These are phyloP conservation scores for Himantopus leucocephalus DNA, from an alignment of 2,113 vertebrate genomes.

Conservation along the genomic window DNA sequence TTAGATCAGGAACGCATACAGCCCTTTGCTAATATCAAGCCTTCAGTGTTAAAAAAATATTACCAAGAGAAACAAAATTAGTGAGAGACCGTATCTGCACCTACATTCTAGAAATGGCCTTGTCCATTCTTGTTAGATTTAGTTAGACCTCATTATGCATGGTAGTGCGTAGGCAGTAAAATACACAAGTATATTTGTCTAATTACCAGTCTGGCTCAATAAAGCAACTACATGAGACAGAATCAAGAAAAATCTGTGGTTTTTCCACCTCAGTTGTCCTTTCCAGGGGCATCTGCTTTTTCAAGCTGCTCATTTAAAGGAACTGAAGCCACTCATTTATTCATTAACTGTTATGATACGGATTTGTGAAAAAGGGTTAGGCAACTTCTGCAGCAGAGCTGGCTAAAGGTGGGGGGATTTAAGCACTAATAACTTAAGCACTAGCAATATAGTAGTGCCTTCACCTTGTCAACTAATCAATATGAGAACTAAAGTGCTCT, in stretches of 20 bases:
- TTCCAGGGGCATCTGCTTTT: not conserved
- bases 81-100: not conserved
- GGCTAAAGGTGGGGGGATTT: not conserved
- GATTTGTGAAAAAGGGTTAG: not conserved
- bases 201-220: not conserved
- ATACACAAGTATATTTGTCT: not conserved
- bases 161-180: not conserved
- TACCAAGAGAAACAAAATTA: not conserved
- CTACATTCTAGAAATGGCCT: not conserved
- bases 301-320: not conserved
- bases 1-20: not conserved
- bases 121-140: not conserved
- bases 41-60: not conserved
- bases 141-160: not conserved
- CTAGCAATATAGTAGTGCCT: not conserved
- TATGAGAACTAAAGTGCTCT: not conserved
- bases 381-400: not conserved
- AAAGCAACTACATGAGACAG: not conserved
- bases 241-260: not conserved
- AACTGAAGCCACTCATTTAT: not conserved
- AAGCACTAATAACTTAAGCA: not conserved
- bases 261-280: not conserved
- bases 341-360: not conserved
- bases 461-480: not conserved
- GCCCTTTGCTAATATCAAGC: not conserved